Base-by-base conservation (phyloP, 2,113 vertebrate species). In the Cottus gobio region DNA sequence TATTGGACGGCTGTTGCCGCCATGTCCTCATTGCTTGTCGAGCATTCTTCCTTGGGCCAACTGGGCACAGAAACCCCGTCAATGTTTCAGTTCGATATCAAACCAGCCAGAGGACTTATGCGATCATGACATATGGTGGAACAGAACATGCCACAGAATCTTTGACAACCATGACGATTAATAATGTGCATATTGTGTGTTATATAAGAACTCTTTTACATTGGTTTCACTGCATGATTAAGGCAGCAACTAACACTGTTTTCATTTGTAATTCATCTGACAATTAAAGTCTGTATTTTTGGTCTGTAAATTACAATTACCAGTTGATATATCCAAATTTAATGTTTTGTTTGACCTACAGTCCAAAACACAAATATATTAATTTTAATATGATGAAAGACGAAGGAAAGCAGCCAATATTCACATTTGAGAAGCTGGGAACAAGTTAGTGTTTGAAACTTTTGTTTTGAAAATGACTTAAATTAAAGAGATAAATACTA, bases 1-100 rank as follows among this genome's bases (percentile, higher is more conserved):
- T 89, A 90, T 90, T 91, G 93, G 93, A 88, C 81, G 92, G 91
- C 91, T 86, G 90, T 92, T 89, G 84, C 89, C 90, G 89, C 83
- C 90, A 66, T 82, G 91, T 92, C 87, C 76, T 84, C 71, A 0
- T 64, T 58, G 82, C 84, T 90, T 84, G 83, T 85, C 71, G 62
- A 90, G 87, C 84, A 73, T 77, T 84, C 84, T 88, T 89, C 85
- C 80, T 77, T 26, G 6, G 81, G 77, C 77, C 77, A 80, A 79
- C 69, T 85, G 90, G 84, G 64, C 63, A 63, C 85, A 80, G 57
- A 36, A 62, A 73, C 74, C 54, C 42, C 3, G 37, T 63, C 84
- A 77, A 30, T 71, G 74, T 62, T 83, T 76, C 72, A 60, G 75
- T 76, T 77, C 63, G 54, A 56, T 24, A 75, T 82, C 73, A 69